Conservation (phyloP, 2,888 invertebrate species). For the Noctua janthe region DNA sequence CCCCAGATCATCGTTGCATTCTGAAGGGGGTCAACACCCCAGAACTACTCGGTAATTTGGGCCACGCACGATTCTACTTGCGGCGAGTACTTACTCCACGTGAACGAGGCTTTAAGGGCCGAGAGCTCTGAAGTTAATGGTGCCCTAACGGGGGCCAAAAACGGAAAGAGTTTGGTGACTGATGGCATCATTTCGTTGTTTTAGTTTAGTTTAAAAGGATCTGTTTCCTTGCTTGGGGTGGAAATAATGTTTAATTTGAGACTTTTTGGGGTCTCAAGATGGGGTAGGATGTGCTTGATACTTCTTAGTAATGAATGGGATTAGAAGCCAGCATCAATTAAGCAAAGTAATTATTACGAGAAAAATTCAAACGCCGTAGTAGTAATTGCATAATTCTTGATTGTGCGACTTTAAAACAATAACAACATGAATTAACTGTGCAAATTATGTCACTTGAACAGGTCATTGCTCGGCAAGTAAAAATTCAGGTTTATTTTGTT, state of each 20-base stretch:
- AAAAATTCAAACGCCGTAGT: background rate
- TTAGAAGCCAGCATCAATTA: background rate
- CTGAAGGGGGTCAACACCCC: background rate
- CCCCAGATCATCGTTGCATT: too few species aligned
- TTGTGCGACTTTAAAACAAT: background rate
- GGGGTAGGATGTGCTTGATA: background rate
- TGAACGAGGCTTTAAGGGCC: conserved; percentile 38
- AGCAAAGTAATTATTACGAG: background rate
- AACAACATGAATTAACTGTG: background rate
- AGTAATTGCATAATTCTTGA: too few species aligned
- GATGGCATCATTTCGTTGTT: conserved; percentile 65
- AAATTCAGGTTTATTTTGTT: background rate
- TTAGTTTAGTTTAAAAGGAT: conserved; percentile 60
- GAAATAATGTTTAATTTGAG: conserved; percentile 34
- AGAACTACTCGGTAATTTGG: background rate
- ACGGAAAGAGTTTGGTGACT: conserved; percentile 66
- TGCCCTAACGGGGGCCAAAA: conserved; percentile 69
- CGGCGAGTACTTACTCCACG: background rate
- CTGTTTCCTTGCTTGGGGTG: conserved; percentile 17
- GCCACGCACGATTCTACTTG: background rate
- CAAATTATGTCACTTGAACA: background rate
- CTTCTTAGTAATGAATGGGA: background rate
- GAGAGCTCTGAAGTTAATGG: conserved; percentile 70
- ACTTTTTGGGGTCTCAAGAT: conserved; percentile 18
- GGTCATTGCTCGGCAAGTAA: background rate